Base-by-base conservation (phyloP, 2,113 vertebrate genomes). In the Conger conger region DNA sequence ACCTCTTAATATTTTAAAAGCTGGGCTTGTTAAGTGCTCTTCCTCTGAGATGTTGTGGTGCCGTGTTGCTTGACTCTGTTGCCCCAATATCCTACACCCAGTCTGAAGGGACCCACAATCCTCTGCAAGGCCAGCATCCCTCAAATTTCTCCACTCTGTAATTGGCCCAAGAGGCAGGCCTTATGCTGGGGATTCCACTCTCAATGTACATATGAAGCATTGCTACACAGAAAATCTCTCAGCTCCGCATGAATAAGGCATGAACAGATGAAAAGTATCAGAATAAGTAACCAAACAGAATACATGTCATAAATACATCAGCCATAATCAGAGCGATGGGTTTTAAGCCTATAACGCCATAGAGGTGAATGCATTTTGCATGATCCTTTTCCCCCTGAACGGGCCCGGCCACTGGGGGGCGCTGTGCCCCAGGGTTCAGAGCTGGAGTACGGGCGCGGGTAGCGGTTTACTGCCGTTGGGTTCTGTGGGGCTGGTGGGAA, bases 1-100 rank as follows among this genome's bases (percentile, higher is more conserved):
- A 63, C 84, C 83, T 79, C 63, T 89, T 45, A 87, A 87, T 87
- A 89, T 86, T 89, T 87, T 36, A 87, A 63, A 54, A 5, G 40
- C 30, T 53, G 60, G 53, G 77, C 33, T 83, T 87, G 86, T 83
- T 81, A 84, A 87, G 82, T 83, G 81, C 33, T 42, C 54, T 86
- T 81, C 81, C 60, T 76, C 38, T 5, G 2, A 80, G 78, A 78
- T 18, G 20, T 8, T 73, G n/a, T 83, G 11, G 17, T 80, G 82
- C 23, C 23, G 38, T 73, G 76, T 11, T 42, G 83, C 60, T 57
- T 16, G 73, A 57, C 23, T 84, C 27, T 53, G 40, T 79, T 76
- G n/a, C 36, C 8, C n/a, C n/a, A 6, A 40, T 78, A 60, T 45
- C 57, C 50, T 68, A 73, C 54, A n/a, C 80, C 73, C 60, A 27